Conservation (phyloP, 2,888 invertebrate genomes). For the Timandra comae region DNA sequence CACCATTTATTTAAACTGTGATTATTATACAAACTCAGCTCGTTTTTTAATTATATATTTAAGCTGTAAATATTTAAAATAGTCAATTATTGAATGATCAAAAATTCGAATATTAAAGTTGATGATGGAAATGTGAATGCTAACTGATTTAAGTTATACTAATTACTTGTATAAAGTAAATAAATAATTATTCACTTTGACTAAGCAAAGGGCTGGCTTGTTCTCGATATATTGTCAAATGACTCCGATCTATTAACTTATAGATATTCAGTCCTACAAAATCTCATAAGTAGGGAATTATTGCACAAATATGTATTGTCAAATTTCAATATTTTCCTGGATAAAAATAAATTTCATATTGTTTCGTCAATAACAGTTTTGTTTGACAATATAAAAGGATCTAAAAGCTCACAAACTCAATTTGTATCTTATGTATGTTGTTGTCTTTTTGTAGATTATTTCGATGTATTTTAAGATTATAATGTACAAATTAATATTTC, state of each 20-base stretch:
- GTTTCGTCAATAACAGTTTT: too few relatives aligned
- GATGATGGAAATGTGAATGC: constrained; percentile 21
- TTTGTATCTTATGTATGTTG: constrained; percentile 59
- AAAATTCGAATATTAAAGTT: constrained; percentile 37
- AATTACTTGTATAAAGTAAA: constrained; percentile 27
- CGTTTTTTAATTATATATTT: constrained; percentile 37
- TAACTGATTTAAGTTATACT: constrained; percentile 23
- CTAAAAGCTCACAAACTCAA: constrained; percentile 39
- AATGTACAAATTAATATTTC: constrained; percentile 75
- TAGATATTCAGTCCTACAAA: too few relatives aligned
- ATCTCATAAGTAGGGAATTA: too few relatives aligned
- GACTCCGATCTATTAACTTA: too few relatives aligned
- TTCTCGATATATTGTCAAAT: too few relatives aligned
- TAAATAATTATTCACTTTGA: constrained; percentile 12
- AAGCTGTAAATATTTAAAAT: constrained; percentile 41
- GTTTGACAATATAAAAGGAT: too few relatives aligned
- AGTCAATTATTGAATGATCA: constrained; percentile 46
- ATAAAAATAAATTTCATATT: too few relatives aligned
- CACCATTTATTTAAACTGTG: constrained; percentile 67
- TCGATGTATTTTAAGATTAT: constrained; percentile 53
- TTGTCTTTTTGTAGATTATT: constrained; percentile 59
- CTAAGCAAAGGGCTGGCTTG: constrained; percentile 18
- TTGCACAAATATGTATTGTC: too few relatives aligned
- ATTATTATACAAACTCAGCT: constrained; percentile 67
- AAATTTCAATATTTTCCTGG: too few relatives aligned